Percentiles rank a stretch among this genome's conserved stretches.
phyloP scores from a whole-genome alignment of 1,140 invertebrate genomes.

The Lethocerus indicus region DNA sequence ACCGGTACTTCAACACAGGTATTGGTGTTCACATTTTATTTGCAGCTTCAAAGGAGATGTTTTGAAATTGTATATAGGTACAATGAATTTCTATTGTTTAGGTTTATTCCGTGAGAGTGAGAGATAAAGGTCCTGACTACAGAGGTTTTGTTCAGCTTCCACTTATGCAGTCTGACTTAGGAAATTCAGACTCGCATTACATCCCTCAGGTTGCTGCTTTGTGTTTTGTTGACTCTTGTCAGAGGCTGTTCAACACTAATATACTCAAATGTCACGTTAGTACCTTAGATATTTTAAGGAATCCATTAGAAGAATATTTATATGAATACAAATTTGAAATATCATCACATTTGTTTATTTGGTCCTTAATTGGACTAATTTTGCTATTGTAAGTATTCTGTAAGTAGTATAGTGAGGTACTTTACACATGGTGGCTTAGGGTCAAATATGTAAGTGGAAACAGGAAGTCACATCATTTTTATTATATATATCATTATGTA shows the following conservation, averaged over 20 bases:
- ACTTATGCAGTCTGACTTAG: constrained; percentile 27
- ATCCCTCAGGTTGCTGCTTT: constrained; percentile 33
- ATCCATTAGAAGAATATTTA: no score
- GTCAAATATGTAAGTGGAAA: no score
- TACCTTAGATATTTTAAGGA: no score
- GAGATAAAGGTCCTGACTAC: constrained; percentile 50
- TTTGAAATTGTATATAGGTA: background rate
- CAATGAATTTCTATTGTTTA: constrained; percentile 26
- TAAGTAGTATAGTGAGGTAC: no score
- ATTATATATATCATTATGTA: constrained; percentile 7
- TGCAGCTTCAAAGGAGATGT: background rate
- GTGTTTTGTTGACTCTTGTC: constrained; percentile 50
- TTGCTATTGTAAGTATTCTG: no score
- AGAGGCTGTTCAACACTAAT: constrained; percentile 33
- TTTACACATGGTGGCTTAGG: no score
- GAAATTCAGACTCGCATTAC: constrained; percentile 26
- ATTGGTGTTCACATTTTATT: background rate
- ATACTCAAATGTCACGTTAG: constrained; percentile 37
- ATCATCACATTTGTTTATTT: no score
- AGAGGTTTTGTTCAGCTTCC: constrained; percentile 59
- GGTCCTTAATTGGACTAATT: no score
- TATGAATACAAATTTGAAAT: no score
- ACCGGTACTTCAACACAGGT: constrained; percentile 14
- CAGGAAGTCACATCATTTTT: no score
- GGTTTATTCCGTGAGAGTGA: constrained; percentile 49